Evolutionary conservation across 2,888 invertebrate genomes (phyloP).

Genomic region (Rhingia campestris): DNA sequence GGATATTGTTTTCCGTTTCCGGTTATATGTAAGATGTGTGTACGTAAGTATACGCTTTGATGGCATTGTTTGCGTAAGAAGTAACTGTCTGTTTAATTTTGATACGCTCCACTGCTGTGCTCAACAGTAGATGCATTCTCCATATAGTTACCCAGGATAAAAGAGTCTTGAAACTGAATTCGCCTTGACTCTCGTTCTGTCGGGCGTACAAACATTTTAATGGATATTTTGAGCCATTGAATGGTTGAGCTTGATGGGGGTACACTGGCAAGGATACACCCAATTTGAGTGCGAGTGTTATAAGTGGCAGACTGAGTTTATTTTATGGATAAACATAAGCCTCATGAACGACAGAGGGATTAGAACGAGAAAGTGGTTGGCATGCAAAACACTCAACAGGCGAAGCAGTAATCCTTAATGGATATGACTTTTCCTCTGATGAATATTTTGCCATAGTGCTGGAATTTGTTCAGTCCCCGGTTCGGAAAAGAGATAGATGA

Average conservation of each 20-base stretch:
- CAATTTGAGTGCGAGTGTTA: constrained; percentile 46
- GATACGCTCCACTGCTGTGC: neutral
- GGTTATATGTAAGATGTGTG: constrained; percentile 38
- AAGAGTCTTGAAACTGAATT: neutral
- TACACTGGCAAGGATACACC: constrained; percentile 32
- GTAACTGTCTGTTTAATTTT: constrained; percentile 37
- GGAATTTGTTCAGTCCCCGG: too few species aligned
- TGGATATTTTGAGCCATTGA: constrained; percentile 34
- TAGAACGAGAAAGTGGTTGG: constrained; percentile 48
- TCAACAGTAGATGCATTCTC: constrained; percentile 40
- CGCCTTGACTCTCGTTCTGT: neutral
- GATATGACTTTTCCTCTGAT: constrained; percentile 32
- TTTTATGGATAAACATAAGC: constrained; percentile 46
- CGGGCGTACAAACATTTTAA: constrained; percentile 29
- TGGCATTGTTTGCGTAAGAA: constrained; percentile 26
- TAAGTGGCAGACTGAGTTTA: constrained; percentile 50
- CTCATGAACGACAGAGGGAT: constrained; percentile 42
- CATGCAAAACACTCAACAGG: constrained; percentile 53
- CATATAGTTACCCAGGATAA: neutral
- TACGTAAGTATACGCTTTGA: constrained; percentile 16
- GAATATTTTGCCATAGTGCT: constrained; percentile 7
- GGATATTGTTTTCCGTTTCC: constrained; percentile 38
- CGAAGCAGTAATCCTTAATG: constrained; percentile 17
- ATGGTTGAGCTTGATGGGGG: constrained; percentile 22
- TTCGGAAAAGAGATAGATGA: too few species aligned